Evolutionary conservation across 2,113 vertebrate genomes (phyloP).

Genomic region (Trematocara macrostoma): DNA sequence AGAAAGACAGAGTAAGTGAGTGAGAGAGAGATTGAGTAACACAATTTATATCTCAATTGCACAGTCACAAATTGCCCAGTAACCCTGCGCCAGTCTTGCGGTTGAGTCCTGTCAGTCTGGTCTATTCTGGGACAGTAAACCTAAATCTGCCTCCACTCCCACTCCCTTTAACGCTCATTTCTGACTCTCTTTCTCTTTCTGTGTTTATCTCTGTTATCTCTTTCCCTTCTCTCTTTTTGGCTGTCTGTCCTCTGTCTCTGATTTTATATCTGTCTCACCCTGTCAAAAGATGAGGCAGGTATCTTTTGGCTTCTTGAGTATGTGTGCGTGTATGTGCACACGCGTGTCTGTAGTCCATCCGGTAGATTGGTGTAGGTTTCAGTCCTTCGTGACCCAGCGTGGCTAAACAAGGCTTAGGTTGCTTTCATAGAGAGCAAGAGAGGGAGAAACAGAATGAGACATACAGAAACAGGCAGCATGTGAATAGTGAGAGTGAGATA

Average conservation of each 20-base stretch:
- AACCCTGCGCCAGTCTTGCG: slow-evolving; percentile 39
- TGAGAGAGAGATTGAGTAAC: background rate
- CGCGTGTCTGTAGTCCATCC: slow-evolving; percentile 39
- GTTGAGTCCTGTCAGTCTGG: slow-evolving; percentile 48
- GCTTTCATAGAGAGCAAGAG: slow-evolving; percentile 27
- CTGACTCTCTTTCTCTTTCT: background rate
- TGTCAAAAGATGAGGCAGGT: slow-evolving; percentile 17
- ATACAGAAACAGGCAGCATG: background rate
- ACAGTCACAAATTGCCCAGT: slow-evolving; percentile 43
- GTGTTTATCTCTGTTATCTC: background rate
- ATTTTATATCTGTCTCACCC: slow-evolving; percentile 8
- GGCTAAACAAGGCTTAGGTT: slow-evolving; percentile 34
- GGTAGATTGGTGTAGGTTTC: slow-evolving; percentile 45
- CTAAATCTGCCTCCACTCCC: slow-evolving; percentile 15
- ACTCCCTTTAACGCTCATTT: background rate
- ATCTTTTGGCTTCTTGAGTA: slow-evolving; percentile 18
- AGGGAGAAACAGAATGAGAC: background rate
- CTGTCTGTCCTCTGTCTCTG: slow-evolving; percentile 11
- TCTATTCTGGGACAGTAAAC: slow-evolving; percentile 43
- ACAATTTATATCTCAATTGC: slow-evolving; percentile 43
- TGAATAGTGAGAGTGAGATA: background rate
- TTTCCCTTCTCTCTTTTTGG: background rate
- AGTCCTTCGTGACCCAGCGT: slow-evolving; percentile 15
- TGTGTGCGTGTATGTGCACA: background rate
- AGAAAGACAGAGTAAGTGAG: background rate